Base-by-base conservation (phyloP, 2,888 invertebrate species). In the Scaptomyza flava region DNA sequence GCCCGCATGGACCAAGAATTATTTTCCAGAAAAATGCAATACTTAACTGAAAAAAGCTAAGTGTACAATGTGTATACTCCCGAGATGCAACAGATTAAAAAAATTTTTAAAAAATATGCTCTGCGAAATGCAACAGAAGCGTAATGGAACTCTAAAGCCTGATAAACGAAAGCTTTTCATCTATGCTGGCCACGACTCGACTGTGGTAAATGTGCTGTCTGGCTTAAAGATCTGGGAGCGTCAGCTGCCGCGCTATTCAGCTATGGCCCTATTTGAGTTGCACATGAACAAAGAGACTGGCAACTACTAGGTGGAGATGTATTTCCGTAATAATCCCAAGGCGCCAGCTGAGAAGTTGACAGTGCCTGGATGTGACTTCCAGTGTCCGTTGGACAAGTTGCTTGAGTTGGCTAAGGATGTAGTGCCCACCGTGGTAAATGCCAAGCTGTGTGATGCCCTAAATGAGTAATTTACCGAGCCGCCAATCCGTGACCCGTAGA, bases 121-220 rank as follows among this genome's bases (percentile, higher is more conserved):
- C 0, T 81, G 89, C 0, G 94, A 95, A 81, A 95, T 95, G 94
- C 86, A 93, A 47, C 91, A 90, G n/a, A 94, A 93, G 81, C 91
- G 91, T 2, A 89, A 92, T 6, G 92, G 90, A 9, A 92, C 86
- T 3, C 68, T 94, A 3, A 89, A 90, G 43, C 94, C 93, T 1
- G 83, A 89, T 12, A 86, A 90, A 3, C 91, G 93, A 11, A 95
- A 94, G 90, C 92, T 95, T 61, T 94, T 93, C 74, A 92, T 95
- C 61, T 96, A 95, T 83, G 93, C 94, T 0, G 96, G 95, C 0
- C 96, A 96, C 86, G 96, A 96, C 89, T 94, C 95, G 0, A 95
- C 96, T 0, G 92, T 96, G 6, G 93, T 94, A 0, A 94, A 95
- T 77, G 89, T 96, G 46, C 89, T 96, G 54, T 91, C 93, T 23